Evolutionary conservation across 1,140 invertebrate species (phyloP).

Genomic region (Caenorhabditis inopinata): DNA sequence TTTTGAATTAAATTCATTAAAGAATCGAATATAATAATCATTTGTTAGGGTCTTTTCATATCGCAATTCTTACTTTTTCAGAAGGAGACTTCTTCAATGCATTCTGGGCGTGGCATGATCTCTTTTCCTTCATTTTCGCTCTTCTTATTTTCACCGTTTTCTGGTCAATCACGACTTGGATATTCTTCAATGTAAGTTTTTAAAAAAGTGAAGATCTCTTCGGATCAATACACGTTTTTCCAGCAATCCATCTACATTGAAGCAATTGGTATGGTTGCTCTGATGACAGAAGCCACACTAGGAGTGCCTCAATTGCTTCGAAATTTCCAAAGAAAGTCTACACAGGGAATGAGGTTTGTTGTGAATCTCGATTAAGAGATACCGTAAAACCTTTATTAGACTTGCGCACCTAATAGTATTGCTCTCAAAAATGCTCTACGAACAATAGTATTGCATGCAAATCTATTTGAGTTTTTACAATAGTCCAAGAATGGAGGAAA

Average conservation of each 20-base stretch:
- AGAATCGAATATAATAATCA: too few species aligned
- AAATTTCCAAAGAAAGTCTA: conserved; percentile 85
- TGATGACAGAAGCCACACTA: conserved; percentile 93
- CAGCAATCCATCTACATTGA: conserved; percentile 77
- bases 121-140: conserved; percentile 91
- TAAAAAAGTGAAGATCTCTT: too few species aligned
- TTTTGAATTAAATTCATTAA: too few species aligned
- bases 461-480: not conserved
- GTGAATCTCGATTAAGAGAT: not conserved
- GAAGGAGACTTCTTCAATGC: conserved; percentile 68
- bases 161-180: conserved; percentile 81
- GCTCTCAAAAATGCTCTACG: too few species aligned
- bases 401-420: too few species aligned
- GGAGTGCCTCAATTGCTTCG: conserved; percentile 87
- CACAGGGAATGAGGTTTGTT: conserved; percentile 87
- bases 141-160: conserved; percentile 81
- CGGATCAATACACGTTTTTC: conserved; percentile 7
- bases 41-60: not conserved
- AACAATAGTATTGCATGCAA: too few species aligned
- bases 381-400: too few species aligned
- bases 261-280: conserved; percentile 84
- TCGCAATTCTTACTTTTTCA: conserved; percentile 56
- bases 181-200: conserved; percentile 77
- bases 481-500: not conserved
- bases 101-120: conserved; percentile 99